Base-by-base conservation (phyloP, 2,888 invertebrate genomes). In the Drosophila algonquin region DNA sequence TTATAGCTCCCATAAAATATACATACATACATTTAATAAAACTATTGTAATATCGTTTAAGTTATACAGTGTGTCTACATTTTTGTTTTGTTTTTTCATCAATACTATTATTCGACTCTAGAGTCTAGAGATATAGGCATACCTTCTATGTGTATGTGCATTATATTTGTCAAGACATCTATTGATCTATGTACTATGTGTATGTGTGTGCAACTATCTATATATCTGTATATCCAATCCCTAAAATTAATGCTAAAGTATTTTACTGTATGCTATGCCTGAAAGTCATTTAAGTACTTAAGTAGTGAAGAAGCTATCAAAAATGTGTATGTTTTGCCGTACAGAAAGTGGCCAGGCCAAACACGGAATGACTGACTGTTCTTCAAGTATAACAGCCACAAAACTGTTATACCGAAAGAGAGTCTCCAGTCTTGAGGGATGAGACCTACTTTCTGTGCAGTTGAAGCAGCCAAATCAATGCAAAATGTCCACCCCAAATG, bases 111-210 rank as follows among this genome's bases (percentile, higher is more conserved):
- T 80, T 70, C 63, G 64, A 78, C 30, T 30, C 7, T 30, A 30
- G 30, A 30, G 2, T 2, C 2, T 30, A 30, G 67, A 60, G 56
- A 67, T 72, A 64, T 68, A 59, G 56, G 75, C 75, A 61, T 54
- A 60, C 55, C 54, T 56, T 50, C 61, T 73, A 48, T 70, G 62
- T 72, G 63, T 57, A 54, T 60, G 54, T 56, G 51, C 59, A 71
- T 65, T 77, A 74, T 75, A 79, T 78, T 76, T 70, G 71, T 74
- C 80, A 73, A 77, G 74, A 71, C 67, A 75, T 76, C 68, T 57
- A 48, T 67, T 50, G 18, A 47, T 53, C 14, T 52, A 52, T 44
- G 30, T 32, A 55, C 18, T 56, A 46, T 57, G 51, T 64, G 52
- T 53, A 46, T 61, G 52, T 73, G 68, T 73, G 69, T 68, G 57